Evolutionary conservation across 2,888 invertebrate species (phyloP).

Genomic region (Periphyllus acericola): DNA sequence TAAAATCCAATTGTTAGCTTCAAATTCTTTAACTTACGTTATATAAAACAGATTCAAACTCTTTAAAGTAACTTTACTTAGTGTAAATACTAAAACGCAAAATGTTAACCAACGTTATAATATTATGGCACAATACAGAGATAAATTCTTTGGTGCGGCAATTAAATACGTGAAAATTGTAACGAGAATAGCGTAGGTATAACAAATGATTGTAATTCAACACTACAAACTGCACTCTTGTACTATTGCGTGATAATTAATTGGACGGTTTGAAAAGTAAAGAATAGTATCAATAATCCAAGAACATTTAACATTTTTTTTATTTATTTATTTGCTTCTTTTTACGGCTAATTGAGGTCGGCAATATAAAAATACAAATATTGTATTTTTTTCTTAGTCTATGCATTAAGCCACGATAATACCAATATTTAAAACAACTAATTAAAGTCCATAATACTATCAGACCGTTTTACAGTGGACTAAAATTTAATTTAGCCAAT

Average conservation of each 20-base stretch:
- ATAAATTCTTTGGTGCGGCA: not conserved
- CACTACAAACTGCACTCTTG: not conserved
- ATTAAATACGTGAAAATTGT: not conserved
- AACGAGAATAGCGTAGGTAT: not conserved
- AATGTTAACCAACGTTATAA: not conserved
- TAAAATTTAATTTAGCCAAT: too few relatives aligned
- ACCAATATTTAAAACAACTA: conserved; percentile 4
- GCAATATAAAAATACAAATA: not conserved
- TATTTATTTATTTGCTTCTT: not conserved
- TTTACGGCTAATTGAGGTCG: not conserved
- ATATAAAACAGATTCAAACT: not conserved
- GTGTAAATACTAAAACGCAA: not conserved
- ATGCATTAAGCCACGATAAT: conserved; percentile 15
- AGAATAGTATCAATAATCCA: not conserved
- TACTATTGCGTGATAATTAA: not conserved
- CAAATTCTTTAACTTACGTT: not conserved
- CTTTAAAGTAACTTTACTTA: not conserved
- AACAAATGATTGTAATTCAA: not conserved
- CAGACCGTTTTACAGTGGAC: not conserved
- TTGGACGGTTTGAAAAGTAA: not conserved
- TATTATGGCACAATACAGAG: not conserved
- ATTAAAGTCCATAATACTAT: not conserved
- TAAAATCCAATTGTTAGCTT: not conserved
- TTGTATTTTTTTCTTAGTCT: not conserved
- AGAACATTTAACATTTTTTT: not conserved